Evolutionary conservation across 2,797 vertebrate genomes (phyloP).

Genomic region (Apodemus agrarius): DNA sequence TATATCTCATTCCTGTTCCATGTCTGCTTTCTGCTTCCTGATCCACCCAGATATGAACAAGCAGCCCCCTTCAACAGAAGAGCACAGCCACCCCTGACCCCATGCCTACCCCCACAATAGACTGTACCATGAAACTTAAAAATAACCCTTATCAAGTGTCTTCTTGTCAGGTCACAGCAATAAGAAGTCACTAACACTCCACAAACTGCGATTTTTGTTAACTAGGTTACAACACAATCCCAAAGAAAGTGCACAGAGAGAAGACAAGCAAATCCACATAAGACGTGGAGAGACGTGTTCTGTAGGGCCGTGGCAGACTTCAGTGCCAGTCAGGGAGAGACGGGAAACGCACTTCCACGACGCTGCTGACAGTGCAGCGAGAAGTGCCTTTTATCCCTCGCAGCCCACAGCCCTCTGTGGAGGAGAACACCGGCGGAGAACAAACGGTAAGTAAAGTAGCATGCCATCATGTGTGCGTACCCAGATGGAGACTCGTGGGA

Average conservation of each 20-base stretch:
- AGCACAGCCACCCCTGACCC: neutral
- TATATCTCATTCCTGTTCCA: neutral
- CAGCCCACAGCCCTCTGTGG: neutral
- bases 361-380: conserved; percentile 5
- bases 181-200: neutral
- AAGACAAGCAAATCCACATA: neutral
- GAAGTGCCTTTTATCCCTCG: neutral
- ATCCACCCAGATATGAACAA: neutral
- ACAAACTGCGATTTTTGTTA: neutral
- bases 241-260: neutral
- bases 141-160: neutral
- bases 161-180: neutral
- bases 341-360: neutral
- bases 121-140: neutral
- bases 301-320: neutral
- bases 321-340: neutral
- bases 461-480: neutral
- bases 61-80: neutral
- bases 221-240: neutral
- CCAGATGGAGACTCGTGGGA: conserved; percentile 65
- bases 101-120: neutral
- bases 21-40: neutral
- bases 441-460: neutral
- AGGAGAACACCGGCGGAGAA: neutral
- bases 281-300: neutral